A percentile compares a stretch with the other conserved stretches of the same genome.
Conservation (phyloP, 2,113 vertebrate genomes). For the Amazona guildingii region DNA sequence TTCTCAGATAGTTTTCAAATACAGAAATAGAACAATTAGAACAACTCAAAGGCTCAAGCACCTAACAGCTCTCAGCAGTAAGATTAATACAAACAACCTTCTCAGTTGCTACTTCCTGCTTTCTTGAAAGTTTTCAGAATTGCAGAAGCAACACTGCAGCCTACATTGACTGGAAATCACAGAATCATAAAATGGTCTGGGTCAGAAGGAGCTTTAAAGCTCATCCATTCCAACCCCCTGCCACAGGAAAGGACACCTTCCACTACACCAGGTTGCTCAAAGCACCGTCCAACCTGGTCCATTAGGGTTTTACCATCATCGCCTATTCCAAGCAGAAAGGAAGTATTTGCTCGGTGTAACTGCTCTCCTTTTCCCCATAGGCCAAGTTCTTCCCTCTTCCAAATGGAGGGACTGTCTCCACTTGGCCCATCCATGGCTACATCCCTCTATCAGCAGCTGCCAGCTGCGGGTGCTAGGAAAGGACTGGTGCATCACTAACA, state of each 20-base stretch:
- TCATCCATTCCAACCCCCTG: neutral
- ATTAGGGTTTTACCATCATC: neutral
- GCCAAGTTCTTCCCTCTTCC: neutral
- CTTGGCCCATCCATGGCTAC: neutral
- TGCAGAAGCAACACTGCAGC: neutral
- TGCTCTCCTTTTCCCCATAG: neutral
- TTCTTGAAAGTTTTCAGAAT: neutral
- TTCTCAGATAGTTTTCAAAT: neutral
- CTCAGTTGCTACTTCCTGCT: neutral
- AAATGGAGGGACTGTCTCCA: neutral
- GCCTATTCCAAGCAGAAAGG: neutral
- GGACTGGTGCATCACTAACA: neutral
- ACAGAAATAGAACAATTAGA: neutral
- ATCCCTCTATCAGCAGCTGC: neutral
- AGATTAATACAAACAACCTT: neutral
- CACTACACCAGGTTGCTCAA: neutral
- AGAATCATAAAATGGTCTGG: neutral
- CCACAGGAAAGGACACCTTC: neutral
- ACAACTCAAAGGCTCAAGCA: neutral
- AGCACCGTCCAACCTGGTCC: neutral
- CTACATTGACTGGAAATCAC: neutral
- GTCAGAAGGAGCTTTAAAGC: neutral
- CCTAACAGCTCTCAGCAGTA: neutral
- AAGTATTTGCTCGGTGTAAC: neutral
- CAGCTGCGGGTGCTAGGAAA: neutral